Evolutionary conservation across 2,113 vertebrate genomes (phyloP), one percentile per base, ranked within the genome.

Genomic region (Cyanocitta stelleri): DNA sequence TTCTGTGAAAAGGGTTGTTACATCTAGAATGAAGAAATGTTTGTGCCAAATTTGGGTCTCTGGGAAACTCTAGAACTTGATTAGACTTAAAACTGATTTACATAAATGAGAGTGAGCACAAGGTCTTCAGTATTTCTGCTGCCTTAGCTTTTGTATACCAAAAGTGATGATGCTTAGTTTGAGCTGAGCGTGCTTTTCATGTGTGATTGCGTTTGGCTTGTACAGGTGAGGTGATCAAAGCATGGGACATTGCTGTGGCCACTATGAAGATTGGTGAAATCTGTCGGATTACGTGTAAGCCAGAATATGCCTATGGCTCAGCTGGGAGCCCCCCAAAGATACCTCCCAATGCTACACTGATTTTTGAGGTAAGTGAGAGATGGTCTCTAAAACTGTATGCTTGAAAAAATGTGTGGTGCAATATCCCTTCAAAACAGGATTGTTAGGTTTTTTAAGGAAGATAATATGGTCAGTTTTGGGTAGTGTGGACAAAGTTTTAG

Each of bases 291-390:
- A 98, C 98, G 1, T 99, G 99, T 96, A 99, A 99, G 56, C 98
- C 99, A 4, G 99, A 99, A 85, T 99, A 99, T 16, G 99, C 99
- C 17, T 99, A 99, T 19, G 99, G 99, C 41, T 97, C 98, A 73
- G 98, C 99, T n/a, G 99, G 99, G 58, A 99, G 99, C 90, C 99
- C 99, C 26, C 99, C 99, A 22, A 99, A 99, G 97, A 99, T 99
- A 76, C 99, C 99, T 56, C 98, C 99, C n/a, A 98, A 98, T 4
- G 97, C 99, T 41, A 99, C 98, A 0, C 98, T 99, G 64, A 95
- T 99, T 87, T 99, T 99, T 97, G 99, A 99, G 99, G 99, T 99
- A 93, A 97, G 96, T 66, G 39, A 39, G 66, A 54, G 35, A 35
- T 2, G 2, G 33, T 44, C 24, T 6, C 18, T 35, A 21, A 43